These are phyloP conservation scores for Epinotia nisella DNA, from an alignment of 2,888 invertebrate species.

Conservation along the genomic window DNA sequence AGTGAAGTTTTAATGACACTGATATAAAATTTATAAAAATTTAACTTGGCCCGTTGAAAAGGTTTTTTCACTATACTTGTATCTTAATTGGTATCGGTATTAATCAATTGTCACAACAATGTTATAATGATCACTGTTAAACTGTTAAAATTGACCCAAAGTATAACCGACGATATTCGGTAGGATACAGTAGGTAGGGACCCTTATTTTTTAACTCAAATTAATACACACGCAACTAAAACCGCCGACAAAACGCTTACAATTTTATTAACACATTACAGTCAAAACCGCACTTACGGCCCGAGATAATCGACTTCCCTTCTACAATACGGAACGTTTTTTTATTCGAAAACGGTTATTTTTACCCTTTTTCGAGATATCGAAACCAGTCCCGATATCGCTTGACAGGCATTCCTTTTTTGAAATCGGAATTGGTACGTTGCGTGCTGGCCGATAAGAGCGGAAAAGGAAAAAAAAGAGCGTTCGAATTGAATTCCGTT, in stretches of 20 bases:
- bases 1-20: no score
- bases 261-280: conserved; percentile 84
- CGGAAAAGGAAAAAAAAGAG: conserved; percentile 35
- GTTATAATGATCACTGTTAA: no score
- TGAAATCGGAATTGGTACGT: conserved; percentile 68
- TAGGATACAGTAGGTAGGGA: neutral
- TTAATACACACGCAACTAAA: conserved; percentile 57
- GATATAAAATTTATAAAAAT: no score
- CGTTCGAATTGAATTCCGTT: conserved; percentile 1
- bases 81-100: no score
- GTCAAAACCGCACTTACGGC: conserved; percentile 82
- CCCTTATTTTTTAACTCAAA: conserved; percentile 48
- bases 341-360: conserved; percentile 59
- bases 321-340: conserved; percentile 57
- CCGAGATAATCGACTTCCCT: conserved; percentile 82
- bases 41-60: no score
- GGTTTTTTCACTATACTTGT: no score
- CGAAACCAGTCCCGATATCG: conserved; percentile 80
- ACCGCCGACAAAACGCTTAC: conserved; percentile 80
- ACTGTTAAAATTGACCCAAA: no score
- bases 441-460: conserved; percentile 55
- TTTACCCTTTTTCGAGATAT: conserved; percentile 71
- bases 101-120: no score
- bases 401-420: conserved; percentile 67
- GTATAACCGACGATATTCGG: neutral